Conservation (phyloP, 2,888 invertebrate genomes). For the Embidobia sp. region DNA sequence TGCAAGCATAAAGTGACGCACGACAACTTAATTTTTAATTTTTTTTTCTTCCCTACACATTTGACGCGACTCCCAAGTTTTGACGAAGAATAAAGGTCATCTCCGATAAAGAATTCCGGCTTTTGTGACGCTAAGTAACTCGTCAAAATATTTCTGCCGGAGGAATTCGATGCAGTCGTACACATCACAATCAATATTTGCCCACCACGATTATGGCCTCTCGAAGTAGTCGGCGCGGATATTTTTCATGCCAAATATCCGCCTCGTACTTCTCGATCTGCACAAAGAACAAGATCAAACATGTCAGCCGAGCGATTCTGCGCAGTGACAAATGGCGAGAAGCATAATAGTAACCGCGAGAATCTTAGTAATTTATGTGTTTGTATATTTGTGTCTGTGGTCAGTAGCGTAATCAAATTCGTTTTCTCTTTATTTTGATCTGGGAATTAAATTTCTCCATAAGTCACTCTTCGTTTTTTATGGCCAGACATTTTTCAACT, state of each 20-base stretch:
- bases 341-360: constrained; percentile 57
- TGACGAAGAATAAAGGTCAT: too few species aligned
- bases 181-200: constrained; percentile 29
- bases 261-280: constrained; percentile 36
- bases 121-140: constrained; percentile 8
- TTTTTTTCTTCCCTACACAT: too few species aligned
- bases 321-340: constrained; percentile 61
- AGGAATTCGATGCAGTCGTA: constrained; percentile 13
- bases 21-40: constrained; percentile 29
- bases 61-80: too few species aligned
- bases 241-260: constrained; percentile 41
- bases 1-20: constrained; percentile 9
- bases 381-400: constrained; percentile 8
- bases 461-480: too few species aligned
- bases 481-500: too few species aligned
- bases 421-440: too few species aligned
- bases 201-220: constrained; percentile 3
- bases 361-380: constrained; percentile 15
- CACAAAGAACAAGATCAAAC: constrained; percentile 62
- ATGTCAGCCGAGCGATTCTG: constrained; percentile 58
- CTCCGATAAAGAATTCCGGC: too few species aligned
- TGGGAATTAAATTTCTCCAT: too few species aligned
- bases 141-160: constrained; percentile 10
- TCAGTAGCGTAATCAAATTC: constrained; percentile 26
- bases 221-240: background rate